These are phyloP conservation scores for Drosophila hamatofila DNA, from an alignment of 2,888 invertebrate genomes.

Conservation along the genomic window DNA sequence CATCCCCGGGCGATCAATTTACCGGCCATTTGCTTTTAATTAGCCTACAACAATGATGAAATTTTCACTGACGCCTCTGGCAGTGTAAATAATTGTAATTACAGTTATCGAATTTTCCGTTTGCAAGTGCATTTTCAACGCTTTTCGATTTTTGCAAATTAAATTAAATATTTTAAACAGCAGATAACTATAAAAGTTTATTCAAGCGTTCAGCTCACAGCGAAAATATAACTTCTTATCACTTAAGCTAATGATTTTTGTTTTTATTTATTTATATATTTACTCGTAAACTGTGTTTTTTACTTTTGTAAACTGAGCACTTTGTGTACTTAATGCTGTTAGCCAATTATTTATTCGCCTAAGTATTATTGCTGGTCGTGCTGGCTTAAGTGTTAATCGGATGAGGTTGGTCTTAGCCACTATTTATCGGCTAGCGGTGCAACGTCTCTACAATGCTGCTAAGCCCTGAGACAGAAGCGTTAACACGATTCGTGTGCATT, in stretches of 20 bases:
- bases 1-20: slow-evolving; percentile 39
- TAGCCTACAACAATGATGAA: slow-evolving; percentile 68
- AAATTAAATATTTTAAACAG: neutral
- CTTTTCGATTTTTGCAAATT: slow-evolving; percentile 1
- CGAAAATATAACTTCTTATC: too few relatives aligned
- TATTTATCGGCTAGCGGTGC: slow-evolving; percentile 10
- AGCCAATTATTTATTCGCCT: neutral
- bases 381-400: slow-evolving; percentile 17
- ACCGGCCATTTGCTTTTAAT: slow-evolving; percentile 68
- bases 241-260: neutral
- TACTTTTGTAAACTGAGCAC: neutral
- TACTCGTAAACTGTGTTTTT: neutral
- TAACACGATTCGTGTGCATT: slow-evolving; percentile 28
- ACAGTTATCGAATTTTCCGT: slow-evolving; percentile 50
- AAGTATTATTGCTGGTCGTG: neutral
- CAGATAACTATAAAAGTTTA: neutral
- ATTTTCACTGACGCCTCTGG: slow-evolving; percentile 52
- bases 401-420: slow-evolving; percentile 6
- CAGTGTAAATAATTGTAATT: slow-evolving; percentile 28
- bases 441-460: neutral
- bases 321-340: neutral
- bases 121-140: slow-evolving; percentile 45
- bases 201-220: neutral
- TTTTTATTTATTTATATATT: neutral
- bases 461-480: slow-evolving; percentile 20